phyloP scores from a whole-genome alignment of 53 echinoderm and acorn worm species.

The Paelopatides confundens region DNA sequence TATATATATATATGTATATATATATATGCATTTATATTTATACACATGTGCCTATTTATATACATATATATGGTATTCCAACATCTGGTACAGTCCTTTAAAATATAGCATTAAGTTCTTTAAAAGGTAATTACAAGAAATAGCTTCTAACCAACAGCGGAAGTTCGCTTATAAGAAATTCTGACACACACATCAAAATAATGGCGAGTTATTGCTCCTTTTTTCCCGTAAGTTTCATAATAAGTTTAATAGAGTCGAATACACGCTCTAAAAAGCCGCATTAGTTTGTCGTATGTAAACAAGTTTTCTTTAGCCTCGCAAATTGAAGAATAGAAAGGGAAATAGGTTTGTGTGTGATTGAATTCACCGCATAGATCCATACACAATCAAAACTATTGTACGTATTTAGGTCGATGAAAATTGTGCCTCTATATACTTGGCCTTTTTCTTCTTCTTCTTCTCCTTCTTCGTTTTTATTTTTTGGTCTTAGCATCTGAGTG shows the following conservation, averaged over 20 bases:
- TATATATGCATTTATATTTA: background rate
- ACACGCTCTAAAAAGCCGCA: conserved; percentile 48
- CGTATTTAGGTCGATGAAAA: conserved; percentile 36
- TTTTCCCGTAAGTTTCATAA: background rate
- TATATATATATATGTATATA: background rate
- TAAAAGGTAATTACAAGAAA: too few species aligned
- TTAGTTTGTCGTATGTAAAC: conserved; percentile 44
- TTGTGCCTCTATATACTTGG: background rate
- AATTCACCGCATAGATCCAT: conserved; percentile 20
- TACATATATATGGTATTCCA: background rate
- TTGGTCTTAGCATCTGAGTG: conserved; percentile 9
- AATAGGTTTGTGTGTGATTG: conserved; percentile 41
- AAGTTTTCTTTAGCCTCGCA: conserved; percentile 40
- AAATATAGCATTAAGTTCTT: too few species aligned
- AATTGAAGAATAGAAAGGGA: conserved; percentile 9
- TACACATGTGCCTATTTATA: background rate
- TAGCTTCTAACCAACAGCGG: too few species aligned
- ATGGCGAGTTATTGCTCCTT: too few species aligned
- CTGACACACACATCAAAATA: too few species aligned
- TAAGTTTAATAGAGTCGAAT: background rate
- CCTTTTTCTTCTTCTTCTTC: background rate
- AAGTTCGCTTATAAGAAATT: too few species aligned
- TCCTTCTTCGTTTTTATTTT: background rate
- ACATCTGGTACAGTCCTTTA: too few species aligned
- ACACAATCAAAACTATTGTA: conserved; percentile 30